Evolutionary conservation across 2,888 invertebrate species (phyloP).

Genomic region (Drosophila multiciliata): DNA sequence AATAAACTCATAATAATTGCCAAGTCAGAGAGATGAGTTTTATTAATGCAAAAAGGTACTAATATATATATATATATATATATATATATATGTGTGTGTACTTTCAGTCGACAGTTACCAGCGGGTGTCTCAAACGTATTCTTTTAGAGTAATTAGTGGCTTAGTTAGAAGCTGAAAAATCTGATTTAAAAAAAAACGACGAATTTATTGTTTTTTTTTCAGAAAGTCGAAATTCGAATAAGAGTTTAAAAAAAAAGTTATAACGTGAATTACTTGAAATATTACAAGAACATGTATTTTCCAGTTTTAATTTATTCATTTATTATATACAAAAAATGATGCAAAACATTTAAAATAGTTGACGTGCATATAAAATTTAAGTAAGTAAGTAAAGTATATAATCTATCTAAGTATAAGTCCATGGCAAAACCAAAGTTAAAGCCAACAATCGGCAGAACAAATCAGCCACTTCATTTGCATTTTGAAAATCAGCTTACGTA

Average conservation of each 20-base stretch:
- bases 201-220: no score
- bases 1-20: constrained; percentile 40
- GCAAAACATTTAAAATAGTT: neutral
- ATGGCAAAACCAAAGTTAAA: neutral
- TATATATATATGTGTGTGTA: neutral
- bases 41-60: neutral
- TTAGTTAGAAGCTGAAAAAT: neutral
- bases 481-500: constrained; percentile 64
- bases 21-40: constrained; percentile 3
- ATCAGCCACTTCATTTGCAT: constrained; percentile 76
- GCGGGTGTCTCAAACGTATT: constrained; percentile 15
- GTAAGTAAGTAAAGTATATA: no score
- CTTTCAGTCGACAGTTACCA: constrained; percentile 32
- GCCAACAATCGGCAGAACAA: constrained; percentile 42
- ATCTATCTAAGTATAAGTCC: neutral
- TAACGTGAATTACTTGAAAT: neutral
- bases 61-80: neutral
- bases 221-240: no score
- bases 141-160: constrained; percentile 62
- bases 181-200: no score
- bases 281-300: neutral
- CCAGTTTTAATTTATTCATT: no score
- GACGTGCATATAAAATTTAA: constrained; percentile 19
- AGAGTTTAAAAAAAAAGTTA: neutral
- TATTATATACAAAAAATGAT: neutral